Conservation (phyloP, 1,140 invertebrate genomes). For the Papilio xuthus region DNA sequence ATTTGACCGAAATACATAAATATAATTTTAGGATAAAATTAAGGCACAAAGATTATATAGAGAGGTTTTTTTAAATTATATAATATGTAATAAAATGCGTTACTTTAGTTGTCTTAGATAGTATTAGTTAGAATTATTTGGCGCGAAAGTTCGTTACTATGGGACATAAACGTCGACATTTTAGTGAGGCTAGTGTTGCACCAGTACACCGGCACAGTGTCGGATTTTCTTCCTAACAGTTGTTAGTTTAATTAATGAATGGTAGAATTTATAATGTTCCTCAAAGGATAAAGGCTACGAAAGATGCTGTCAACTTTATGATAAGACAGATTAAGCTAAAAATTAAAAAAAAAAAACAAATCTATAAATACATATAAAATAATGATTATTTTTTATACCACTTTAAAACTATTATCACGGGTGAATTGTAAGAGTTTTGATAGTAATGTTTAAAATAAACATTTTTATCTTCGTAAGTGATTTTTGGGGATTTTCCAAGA, state of each 20-base stretch:
- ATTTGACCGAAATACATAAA: slow-evolving; percentile 1
- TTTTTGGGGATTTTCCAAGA: slow-evolving; percentile 1
- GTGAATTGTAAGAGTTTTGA: not conserved
- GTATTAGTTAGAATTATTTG: too few relatives aligned
- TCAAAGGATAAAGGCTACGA: not conserved
- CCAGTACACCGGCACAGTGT: too few relatives aligned
- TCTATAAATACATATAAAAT: not conserved
- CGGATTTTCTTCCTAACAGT: too few relatives aligned
- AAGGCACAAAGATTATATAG: not conserved
- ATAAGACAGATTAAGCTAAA: not conserved
- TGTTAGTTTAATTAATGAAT: not conserved
- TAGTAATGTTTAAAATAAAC: not conserved
- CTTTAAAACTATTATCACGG: not conserved
- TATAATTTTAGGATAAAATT: not conserved
- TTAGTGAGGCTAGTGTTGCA: too few relatives aligned
- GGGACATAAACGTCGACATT: too few relatives aligned
- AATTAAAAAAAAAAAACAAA: too few relatives aligned
- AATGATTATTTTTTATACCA: not conserved
- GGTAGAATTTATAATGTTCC: not conserved
- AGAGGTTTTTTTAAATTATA: not conserved
- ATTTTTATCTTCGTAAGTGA: not conserved
- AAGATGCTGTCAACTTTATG: not conserved
- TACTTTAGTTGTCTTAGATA: too few relatives aligned
- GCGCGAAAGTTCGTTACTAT: too few relatives aligned
- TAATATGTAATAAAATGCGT: not conserved